Evolutionary conservation across 1,140 invertebrate species (phyloP), one percentile per base, ranked within the genome.

Genomic region (Euglossa dilemma): DNA sequence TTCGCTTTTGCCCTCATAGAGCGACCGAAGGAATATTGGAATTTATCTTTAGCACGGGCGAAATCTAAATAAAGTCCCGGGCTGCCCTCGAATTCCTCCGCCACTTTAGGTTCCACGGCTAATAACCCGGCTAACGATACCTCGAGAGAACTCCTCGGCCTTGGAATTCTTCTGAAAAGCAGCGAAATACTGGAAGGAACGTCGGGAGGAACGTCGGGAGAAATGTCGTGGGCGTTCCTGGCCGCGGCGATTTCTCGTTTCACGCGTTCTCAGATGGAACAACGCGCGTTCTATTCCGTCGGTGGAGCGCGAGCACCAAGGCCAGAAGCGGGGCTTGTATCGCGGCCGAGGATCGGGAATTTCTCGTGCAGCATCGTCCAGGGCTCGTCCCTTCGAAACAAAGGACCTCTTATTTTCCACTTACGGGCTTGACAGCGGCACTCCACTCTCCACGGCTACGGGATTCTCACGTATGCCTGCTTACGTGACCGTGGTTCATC

Each of bases 321-420:
- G 71, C 69, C 85, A 59, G 75, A 81, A 79, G 83, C 79, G 66
- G 25, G 18, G 6, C 43, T 75, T 79, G 78, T 89, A 90, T 90
- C 89, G 82, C 72, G 79, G 59, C 59, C 57, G 81, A 89, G 87
- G 80, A 91, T 90, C 89, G 81, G 72, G 86, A 89, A 90, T 86
- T 91, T 88, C 85, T 87, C 72, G 75, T 83, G 83, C 71, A 72
- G 73, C 86, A 72, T 85, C 80, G 71, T 76, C 79, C 80, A 88
- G 88, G 85, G 81, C 4, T 87, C 86, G 78, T 80, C 91, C 87
- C 83, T 82, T 80, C 59, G 80, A 85, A 91, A 93, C 92, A 93
- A 93, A 92, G 90, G 90, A 85, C 90, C 90, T 92, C 88, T 93
- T 91, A 93, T 92, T 92, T 92, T 89, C 90, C 90, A 93, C 91